Evolutionary conservation across 2,888 invertebrate genomes (phyloP).

Genomic region (Cataglyphis livida): DNA sequence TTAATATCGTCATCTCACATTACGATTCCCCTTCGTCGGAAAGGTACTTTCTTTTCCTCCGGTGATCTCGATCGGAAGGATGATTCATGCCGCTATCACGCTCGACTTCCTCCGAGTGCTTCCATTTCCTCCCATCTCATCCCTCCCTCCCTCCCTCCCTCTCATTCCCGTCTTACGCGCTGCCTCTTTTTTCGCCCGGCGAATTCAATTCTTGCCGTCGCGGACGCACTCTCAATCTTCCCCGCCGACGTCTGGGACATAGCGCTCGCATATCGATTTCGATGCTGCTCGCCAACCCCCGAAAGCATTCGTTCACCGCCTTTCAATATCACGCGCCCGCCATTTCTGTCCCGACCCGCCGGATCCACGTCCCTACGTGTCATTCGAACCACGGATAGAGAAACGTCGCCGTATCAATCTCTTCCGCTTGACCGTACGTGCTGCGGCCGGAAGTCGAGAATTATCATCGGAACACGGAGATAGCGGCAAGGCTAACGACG

Average conservation of each 20-base stretch:
- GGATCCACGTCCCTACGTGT: slow-evolving; percentile 24
- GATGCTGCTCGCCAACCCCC: slow-evolving; percentile 47
- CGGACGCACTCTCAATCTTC: slow-evolving; percentile 72
- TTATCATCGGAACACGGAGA: slow-evolving; percentile 16
- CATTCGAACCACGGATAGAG: slow-evolving; percentile 35
- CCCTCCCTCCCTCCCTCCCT: not conserved
- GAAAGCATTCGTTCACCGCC: slow-evolving; percentile 61
- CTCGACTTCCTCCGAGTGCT: slow-evolving; percentile 65
- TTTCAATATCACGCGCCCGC: slow-evolving; percentile 62
- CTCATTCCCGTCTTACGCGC: slow-evolving; percentile 6
- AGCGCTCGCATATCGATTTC: slow-evolving; percentile 72
- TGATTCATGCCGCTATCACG: slow-evolving; percentile 71
- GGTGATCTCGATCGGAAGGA: slow-evolving; percentile 58
- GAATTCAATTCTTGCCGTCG: slow-evolving; percentile 71
- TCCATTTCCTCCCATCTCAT: slow-evolving; percentile 46
- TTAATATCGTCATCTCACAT: slow-evolving; percentile 51
- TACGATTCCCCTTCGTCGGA: not conserved
- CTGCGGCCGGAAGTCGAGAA: slow-evolving; percentile 33
- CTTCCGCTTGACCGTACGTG: slow-evolving; percentile 38
- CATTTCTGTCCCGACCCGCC: slow-evolving; percentile 35
- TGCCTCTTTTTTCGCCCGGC: slow-evolving; percentile 24
- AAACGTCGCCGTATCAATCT: slow-evolving; percentile 60
- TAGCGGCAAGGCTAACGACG: not conserved
- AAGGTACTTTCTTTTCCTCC: slow-evolving; percentile 42
- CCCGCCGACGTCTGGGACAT: slow-evolving; percentile 39